Evolutionary conservation across 2,797 vertebrate species (phyloP), one percentile per base, ranked within the genome.

Genomic region (Emys orbicularis): DNA sequence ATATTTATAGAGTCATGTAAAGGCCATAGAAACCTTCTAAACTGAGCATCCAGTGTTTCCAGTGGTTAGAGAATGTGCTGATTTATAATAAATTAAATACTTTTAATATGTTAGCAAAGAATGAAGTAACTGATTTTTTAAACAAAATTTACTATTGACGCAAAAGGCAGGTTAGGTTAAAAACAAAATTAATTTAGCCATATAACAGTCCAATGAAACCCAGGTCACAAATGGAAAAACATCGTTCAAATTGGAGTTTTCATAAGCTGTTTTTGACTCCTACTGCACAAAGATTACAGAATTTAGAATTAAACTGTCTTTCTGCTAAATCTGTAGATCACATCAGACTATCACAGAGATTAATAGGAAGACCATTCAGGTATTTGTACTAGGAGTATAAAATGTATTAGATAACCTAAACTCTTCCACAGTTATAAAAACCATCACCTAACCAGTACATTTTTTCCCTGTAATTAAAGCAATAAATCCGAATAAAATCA

Each of bases 71-170:
- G 2, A 68, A 54, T 81, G 8, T 92, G 76, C 15, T 83, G 3
- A 41, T 85, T 86, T 41, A 4, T 57, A 49, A 81, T 49, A 49
- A 83, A n/a, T 79, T 6, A 83, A 85, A 47, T 59, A 3, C 80
- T 83, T 92, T 8, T 6, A 89, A 3, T 87, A 80, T 86, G 76
- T 41, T 86, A 21, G 74, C 0, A 5, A 18, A 80, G 90, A 81
- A 19, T 25, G 6, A 94, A 49, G 2, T 19, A 13, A 0, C 65
- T 44, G 0, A 1, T 6, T 54, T 27, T 9, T 8, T 37, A 37
- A 34, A 3, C 12, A 54, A 3, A 31, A 89, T 79, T 83, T 34
- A 93, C 81, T n/a, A 41, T 1, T 76, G 81, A 59, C 19, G 5
- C 0, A 52, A 83, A 88, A 4, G 2, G 2, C n/a, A 52, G 87